These are phyloP conservation scores for Sylvicola fuscatus DNA, from an alignment of 2,888 invertebrate genomes.

Conservation along the genomic window DNA sequence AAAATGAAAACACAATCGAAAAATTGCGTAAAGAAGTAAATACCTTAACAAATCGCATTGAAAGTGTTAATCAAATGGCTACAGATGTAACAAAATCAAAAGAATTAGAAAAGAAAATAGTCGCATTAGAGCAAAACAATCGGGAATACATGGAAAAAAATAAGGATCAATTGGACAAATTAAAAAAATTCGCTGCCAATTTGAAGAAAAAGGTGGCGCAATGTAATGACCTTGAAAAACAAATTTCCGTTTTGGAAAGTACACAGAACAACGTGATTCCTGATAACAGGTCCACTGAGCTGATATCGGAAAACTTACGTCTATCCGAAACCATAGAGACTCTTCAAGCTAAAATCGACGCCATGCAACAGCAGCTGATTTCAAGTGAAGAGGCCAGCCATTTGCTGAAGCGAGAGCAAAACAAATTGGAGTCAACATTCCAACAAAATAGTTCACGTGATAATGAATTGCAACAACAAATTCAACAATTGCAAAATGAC, in stretches of 20 bases:
- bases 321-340: constrained; percentile 3
- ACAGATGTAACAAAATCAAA: constrained; percentile 5
- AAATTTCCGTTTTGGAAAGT: constrained; percentile 17
- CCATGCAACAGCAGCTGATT: constrained; percentile 3
- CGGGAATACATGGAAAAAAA: constrained; percentile 37
- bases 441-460: no score
- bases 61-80: constrained; percentile 9
- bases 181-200: constrained; percentile 57
- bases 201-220: constrained; percentile 49
- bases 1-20: constrained; percentile 21
- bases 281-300: no score
- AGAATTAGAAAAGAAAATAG: constrained; percentile 22
- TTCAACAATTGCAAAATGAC: no score
- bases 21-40: constrained; percentile 19
- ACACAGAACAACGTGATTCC: constrained; percentile 13
- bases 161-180: constrained; percentile 49
- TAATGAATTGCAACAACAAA: no score
- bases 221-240: constrained; percentile 42
- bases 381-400: constrained; percentile 2
- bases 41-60: constrained; percentile 21
- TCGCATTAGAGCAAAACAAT: constrained; percentile 35
- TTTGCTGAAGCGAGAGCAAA: no score
- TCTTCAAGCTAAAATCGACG: neutral
- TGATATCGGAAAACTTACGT: constrained; percentile 13
- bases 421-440: no score